A percentile compares a stretch with the other conserved stretches of the same genome.
These are phyloP conservation scores for Magallana ariakensis DNA, from an alignment of 1,140 invertebrate genomes.

Conservation along the genomic window DNA sequence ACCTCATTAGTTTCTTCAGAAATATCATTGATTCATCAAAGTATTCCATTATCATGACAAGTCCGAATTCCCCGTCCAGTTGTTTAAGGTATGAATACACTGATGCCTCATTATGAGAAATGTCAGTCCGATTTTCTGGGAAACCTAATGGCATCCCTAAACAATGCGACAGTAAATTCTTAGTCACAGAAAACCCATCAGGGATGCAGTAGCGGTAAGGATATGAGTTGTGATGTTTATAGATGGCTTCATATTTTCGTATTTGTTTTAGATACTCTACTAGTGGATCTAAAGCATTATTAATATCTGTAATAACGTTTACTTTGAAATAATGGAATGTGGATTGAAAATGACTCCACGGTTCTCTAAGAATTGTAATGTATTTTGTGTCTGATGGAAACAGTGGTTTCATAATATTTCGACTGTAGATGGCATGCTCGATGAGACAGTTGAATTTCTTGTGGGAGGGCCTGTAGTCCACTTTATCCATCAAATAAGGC, in stretches of 20 bases:
- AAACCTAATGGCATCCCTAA: slow-evolving; percentile 74
- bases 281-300: slow-evolving; percentile 53
- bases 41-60: slow-evolving; percentile 82
- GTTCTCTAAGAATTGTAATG: slow-evolving; percentile 75
- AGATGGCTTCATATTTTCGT: slow-evolving; percentile 70
- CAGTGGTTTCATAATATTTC: slow-evolving; percentile 63
- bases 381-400: slow-evolving; percentile 69
- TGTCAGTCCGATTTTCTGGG: slow-evolving; percentile 63
- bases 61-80: slow-evolving; percentile 76
- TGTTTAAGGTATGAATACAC: slow-evolving; percentile 64
- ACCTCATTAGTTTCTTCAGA: slow-evolving; percentile 81
- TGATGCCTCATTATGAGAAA: slow-evolving; percentile 53
- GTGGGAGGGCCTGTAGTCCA: slow-evolving; percentile 66
- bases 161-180: slow-evolving; percentile 74
- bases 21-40: slow-evolving; percentile 83
- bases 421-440: slow-evolving; percentile 74
- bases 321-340: slow-evolving; percentile 71
- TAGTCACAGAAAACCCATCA: slow-evolving; percentile 73
- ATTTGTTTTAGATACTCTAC: slow-evolving; percentile 70
- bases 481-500: slow-evolving; percentile 68
- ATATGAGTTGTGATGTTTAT: slow-evolving; percentile 62
- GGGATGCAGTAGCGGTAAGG: slow-evolving; percentile 71
- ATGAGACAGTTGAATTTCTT: slow-evolving; percentile 69
- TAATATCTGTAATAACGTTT: slow-evolving; percentile 57
- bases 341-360: slow-evolving; percentile 71